Percentiles rank a stretch among this genome's conserved stretches.
Evolutionary conservation across 30 jellyfish, hydroid and myxozoan genomes (phyloP).

Genomic region (Chironex yamaguchii): DNA sequence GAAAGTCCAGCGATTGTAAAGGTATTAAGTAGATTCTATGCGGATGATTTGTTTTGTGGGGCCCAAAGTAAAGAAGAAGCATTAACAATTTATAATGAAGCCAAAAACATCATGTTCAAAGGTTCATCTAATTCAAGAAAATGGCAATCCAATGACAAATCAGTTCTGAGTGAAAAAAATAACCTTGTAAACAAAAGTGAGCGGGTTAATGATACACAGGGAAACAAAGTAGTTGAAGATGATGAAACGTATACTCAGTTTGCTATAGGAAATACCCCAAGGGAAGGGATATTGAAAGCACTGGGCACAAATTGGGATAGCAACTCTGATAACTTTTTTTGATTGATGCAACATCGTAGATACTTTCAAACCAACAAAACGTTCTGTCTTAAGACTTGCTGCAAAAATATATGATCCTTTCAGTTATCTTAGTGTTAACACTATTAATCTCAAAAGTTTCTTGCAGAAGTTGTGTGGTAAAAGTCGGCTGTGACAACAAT

Average conservation of each 20-base stretch:
- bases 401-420: constrained; percentile 82
- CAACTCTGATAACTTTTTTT: constrained; percentile 33
- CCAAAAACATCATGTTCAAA: neutral
- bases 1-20: constrained; percentile 11
- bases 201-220: neutral
- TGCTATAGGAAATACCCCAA: neutral
- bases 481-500: constrained; percentile 70
- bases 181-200: neutral
- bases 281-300: constrained; percentile 3
- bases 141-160: constrained; percentile 60
- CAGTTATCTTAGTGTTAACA: constrained; percentile 51
- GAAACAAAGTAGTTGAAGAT: constrained; percentile 19
- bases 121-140: constrained; percentile 59
- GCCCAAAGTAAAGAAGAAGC: neutral
- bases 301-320: constrained; percentile 64
- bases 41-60: constrained; percentile 32
- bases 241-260: constrained; percentile 53
- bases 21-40: constrained; percentile 42
- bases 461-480: constrained; percentile 71
- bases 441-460: constrained; percentile 42
- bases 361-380: constrained; percentile 54
- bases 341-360: constrained; percentile 30
- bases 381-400: constrained; percentile 66
- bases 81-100: neutral
- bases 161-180: neutral